Evolutionary conservation across 2,888 invertebrate species (phyloP).

Genomic region (Dione vanillae): DNA sequence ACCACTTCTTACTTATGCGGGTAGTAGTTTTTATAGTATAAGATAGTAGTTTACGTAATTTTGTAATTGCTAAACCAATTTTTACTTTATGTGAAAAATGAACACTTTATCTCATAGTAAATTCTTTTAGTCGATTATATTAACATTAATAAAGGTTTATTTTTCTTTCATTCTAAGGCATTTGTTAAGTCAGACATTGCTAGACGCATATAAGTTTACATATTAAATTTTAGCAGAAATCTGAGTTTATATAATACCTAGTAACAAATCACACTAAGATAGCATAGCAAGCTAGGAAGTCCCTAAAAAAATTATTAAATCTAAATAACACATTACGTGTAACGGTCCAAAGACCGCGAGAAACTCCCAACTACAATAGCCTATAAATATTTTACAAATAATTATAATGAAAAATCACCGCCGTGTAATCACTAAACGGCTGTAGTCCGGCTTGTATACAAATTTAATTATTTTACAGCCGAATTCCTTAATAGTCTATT

Average conservation of each 20-base stretch:
- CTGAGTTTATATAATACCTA: slow-evolving; percentile 11
- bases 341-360: slow-evolving; percentile 54
- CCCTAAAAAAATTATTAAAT: slow-evolving; percentile 65
- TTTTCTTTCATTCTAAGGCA: no score
- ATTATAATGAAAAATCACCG: slow-evolving; percentile 76
- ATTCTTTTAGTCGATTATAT: no score
- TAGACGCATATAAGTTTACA: no score
- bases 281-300: slow-evolving; percentile 43
- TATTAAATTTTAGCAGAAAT: no score
- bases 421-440: slow-evolving; percentile 44
- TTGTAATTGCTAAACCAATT: no score
- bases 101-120: no score
- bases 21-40: no score
- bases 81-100: no score
- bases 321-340: slow-evolving; percentile 68
- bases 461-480: slow-evolving; percentile 43
- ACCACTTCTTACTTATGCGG: no score
- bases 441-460: slow-evolving; percentile 32
- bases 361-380: slow-evolving; percentile 68
- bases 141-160: no score
- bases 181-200: no score
- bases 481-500: slow-evolving; percentile 40
- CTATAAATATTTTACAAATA: slow-evolving; percentile 78
- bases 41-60: no score
- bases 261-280: slow-evolving; percentile 52